These are phyloP conservation scores for Hemicentrotus pulcherrimus DNA, from an alignment of 35 echinoderm and acorn worm genomes.

Conservation along the genomic window DNA sequence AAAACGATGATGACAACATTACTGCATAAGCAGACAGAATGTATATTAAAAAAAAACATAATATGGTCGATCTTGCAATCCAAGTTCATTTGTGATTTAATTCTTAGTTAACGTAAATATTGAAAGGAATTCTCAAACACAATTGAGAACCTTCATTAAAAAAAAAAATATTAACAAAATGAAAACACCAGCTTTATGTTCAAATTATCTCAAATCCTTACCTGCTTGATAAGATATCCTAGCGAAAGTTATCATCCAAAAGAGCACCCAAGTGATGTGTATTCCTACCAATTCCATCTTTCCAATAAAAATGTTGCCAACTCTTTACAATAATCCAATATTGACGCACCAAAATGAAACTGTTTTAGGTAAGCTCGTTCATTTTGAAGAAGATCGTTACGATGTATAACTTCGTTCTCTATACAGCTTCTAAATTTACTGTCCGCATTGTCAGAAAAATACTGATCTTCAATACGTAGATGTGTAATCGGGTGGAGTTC, in stretches of 20 bases:
- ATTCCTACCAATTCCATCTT: background rate
- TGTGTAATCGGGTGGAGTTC: background rate
- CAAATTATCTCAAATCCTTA: background rate
- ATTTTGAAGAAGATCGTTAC: background rate
- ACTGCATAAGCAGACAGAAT: no score
- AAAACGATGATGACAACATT: no score
- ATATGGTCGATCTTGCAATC: no score
- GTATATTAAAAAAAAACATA: no score
- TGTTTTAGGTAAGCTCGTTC: background rate
- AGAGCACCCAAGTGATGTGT: background rate
- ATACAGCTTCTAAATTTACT: background rate
- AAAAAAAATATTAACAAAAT: no score
- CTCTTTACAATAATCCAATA: background rate
- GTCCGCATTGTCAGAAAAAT: background rate
- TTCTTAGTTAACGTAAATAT: no score
- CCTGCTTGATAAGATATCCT: background rate
- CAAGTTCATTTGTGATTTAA: no score
- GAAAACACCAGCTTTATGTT: no score
- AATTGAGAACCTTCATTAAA: no score
- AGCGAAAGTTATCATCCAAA: background rate
- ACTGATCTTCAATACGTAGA: background rate
- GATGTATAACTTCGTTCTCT: background rate
- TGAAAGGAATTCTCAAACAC: no score
- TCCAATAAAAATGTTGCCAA: background rate
- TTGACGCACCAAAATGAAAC: background rate